Evolutionary conservation across 2,888 invertebrate species (phyloP).

Genomic region (Spodoptera exigua): DNA sequence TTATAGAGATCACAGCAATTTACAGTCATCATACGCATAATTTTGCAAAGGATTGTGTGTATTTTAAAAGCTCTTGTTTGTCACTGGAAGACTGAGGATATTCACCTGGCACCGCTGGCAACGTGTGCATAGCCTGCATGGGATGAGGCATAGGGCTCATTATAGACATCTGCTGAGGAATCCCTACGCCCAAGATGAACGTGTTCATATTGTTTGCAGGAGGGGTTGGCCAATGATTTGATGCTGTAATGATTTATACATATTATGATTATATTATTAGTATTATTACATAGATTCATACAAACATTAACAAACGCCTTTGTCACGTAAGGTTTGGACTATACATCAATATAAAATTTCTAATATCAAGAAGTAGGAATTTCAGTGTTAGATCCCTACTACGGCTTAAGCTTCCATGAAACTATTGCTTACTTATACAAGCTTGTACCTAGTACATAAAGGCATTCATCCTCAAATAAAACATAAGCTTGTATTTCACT

Average conservation of each 20-base stretch:
- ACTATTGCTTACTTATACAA: too few relatives aligned
- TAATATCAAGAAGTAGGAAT: too few relatives aligned
- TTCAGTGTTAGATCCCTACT: too few relatives aligned
- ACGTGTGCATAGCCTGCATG: conserved; percentile 64
- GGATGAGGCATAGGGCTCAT: conserved; percentile 58
- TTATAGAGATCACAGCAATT: too few relatives aligned
- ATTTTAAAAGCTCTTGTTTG: not conserved
- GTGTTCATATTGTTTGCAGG: conserved; percentile 63
- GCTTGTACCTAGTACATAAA: too few relatives aligned
- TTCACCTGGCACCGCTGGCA: conserved; percentile 62
- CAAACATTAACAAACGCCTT: not conserved
- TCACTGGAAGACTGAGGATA: conserved; percentile 7
- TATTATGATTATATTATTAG: not conserved
- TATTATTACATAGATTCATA: not conserved
- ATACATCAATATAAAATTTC: too few relatives aligned
- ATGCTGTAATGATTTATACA: conserved; percentile 31
- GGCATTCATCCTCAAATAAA: too few relatives aligned
- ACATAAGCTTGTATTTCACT: too few relatives aligned
- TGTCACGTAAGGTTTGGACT: too few relatives aligned
- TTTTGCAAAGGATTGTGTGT: too few relatives aligned
- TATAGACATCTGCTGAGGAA: conserved; percentile 69
- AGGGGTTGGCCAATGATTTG: conserved; percentile 53
- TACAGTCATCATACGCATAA: too few relatives aligned
- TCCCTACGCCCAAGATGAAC: conserved; percentile 65
- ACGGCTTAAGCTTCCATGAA: too few relatives aligned